Base-by-base conservation (phyloP, 1,140 invertebrate species). In the Mycetomoellerius zeteki region DNA sequence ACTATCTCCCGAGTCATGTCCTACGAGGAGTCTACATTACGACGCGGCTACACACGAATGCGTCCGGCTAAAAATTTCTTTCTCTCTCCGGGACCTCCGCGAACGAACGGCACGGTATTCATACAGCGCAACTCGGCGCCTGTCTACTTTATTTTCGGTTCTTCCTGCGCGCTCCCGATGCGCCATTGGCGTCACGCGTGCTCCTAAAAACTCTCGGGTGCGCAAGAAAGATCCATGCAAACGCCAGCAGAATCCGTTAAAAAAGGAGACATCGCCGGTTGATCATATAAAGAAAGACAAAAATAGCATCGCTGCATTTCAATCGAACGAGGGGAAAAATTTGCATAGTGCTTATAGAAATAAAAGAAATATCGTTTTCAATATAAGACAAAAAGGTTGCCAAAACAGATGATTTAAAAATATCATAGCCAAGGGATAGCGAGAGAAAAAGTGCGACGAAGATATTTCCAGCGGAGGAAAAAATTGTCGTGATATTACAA, bases 101-200 rank as follows among this genome's bases (percentile, higher is more conserved):
- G 80, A 65, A 14, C 27, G 50, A 77, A 71, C 76, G 16, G 5
- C 50, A 43, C 30, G 77, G 89, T 90, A 89, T 91, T 91, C 90
- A 89, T 86, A 76, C 81, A n/a, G 52, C 82, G 64, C 60, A 50
- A 52, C 75, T 60, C 86, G 91, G 67, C 89, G 92, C 85, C 92
- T 86, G 92, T 91, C 90, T 89, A 93, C 89, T 93, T 93, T 93
- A 93, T 93, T 93, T 93, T 93, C 85, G 91, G 92, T 92, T 86
- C 91, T 91, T 92, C 92, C 92, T 91, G 91, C 89, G 82, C 85
- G 82, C 85, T 86, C 73, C 37, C 86, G 80, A 73, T 88, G 80
- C 82, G 67, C 85, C 89, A 90, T 89, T 90, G 89, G 88, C 92
- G 91, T 92, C 92, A 87, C 64, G 27, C 82, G n/a, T 33, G 5